Conservation (phyloP, 1,140 invertebrate genomes). For the Brachionus sp. region DNA sequence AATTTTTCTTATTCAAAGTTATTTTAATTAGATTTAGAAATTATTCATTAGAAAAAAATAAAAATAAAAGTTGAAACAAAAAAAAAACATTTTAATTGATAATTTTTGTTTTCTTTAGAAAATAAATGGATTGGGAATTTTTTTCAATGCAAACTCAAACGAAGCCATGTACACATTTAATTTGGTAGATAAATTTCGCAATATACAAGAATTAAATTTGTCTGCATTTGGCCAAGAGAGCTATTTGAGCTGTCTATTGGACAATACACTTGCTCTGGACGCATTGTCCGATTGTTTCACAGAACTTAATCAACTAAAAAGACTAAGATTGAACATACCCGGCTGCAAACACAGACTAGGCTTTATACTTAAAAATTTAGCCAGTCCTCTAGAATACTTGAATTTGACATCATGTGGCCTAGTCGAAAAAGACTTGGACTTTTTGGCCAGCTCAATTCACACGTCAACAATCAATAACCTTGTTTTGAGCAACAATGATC, state of each 20-base stretch:
- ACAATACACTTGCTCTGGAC: neutral
- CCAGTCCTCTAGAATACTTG: neutral
- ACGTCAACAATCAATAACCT: neutral
- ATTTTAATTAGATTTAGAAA: neutral
- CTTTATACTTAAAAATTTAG: neutral
- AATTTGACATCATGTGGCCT: conserved; percentile 15
- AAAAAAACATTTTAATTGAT: neutral
- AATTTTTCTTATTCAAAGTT: neutral
- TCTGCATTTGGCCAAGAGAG: conserved; percentile 10
- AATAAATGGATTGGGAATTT: conserved; percentile 10
- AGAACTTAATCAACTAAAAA: neutral
- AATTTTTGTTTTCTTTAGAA: neutral
- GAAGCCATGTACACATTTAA: conserved; percentile 8
- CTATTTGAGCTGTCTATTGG: neutral
- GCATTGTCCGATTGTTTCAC: neutral
- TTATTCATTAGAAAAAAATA: neutral
- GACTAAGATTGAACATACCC: neutral
- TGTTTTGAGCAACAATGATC: conserved; percentile 21
- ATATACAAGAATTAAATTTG: conserved; percentile 25
- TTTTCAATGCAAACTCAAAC: conserved; percentile 14
- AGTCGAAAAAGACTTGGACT: neutral
- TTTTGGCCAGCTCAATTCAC: neutral
- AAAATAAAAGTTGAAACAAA: neutral
- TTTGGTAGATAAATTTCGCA: neutral
- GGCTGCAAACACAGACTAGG: neutral